phyloP scores from a whole-genome alignment of 2,888 invertebrate genomes.

The Encarsia formosa region DNA sequence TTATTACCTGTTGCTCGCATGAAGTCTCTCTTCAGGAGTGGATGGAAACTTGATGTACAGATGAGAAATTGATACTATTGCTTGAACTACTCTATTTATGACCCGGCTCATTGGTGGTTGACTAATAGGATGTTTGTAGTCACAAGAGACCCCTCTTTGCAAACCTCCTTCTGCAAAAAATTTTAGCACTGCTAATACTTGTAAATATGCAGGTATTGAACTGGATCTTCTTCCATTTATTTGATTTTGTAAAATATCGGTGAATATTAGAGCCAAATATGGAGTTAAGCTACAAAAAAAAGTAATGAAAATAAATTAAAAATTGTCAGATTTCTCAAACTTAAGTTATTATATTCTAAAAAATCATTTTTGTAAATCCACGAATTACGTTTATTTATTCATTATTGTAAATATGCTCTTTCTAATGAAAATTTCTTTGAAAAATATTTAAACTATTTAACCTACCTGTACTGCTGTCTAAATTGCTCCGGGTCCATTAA shows the following conservation, averaged over 20 bases:
- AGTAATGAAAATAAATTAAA: not conserved
- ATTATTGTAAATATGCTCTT: too few relatives aligned
- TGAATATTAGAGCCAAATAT: not conserved
- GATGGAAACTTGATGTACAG: not conserved
- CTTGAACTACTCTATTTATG: not conserved
- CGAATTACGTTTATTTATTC: not conserved
- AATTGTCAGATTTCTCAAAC: not conserved
- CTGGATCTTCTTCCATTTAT: not conserved
- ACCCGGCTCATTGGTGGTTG: not conserved
- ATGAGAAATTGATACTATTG: not conserved
- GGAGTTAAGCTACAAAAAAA: not conserved
- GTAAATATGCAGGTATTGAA: not conserved
- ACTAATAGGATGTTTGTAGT: not conserved
- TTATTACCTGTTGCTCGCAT: not conserved
- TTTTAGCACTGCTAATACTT: not conserved
- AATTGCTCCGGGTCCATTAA: not conserved
- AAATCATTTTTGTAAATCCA: not conserved
- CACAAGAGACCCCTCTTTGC: not conserved
- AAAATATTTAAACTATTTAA: not conserved
- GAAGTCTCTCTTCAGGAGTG: not conserved
- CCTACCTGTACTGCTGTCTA: not conserved
- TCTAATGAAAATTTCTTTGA: too few relatives aligned
- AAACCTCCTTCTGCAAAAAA: not conserved
- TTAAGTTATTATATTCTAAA: not conserved
- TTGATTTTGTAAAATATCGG: not conserved